Conservation (phyloP, 2,797 vertebrate species). For the Molossus molossus region DNA sequence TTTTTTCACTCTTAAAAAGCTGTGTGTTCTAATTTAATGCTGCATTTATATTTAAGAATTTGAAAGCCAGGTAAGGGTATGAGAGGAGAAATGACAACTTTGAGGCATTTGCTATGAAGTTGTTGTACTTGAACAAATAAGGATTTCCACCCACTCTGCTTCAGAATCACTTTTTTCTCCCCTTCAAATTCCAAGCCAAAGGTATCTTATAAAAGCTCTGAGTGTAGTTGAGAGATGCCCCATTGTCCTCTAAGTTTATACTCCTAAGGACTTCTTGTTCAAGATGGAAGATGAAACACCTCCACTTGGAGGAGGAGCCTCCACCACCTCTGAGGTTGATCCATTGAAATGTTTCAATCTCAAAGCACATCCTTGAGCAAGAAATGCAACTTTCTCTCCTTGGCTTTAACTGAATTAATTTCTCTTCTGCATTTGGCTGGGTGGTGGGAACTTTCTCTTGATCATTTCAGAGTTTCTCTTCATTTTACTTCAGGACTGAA, state of each 20-base stretch:
- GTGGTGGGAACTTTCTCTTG: neutral
- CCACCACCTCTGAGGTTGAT: neutral
- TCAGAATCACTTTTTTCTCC: constrained; percentile 31
- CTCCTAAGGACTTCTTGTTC: constrained; percentile 3
- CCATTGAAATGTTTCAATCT: neutral
- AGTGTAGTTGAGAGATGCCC: neutral
- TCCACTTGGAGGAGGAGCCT: neutral
- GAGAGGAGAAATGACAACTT: constrained; percentile 23
- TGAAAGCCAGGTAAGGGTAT: constrained; percentile 5
- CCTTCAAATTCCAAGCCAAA: neutral
- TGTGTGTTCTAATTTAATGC: constrained; percentile 70
- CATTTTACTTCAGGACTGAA: neutral
- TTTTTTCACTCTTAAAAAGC: constrained; percentile 31
- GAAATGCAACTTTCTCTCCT: neutral
- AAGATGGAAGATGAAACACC: neutral
- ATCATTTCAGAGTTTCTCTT: constrained; percentile 1
- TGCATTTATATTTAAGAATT: constrained; percentile 68
- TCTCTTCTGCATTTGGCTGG: neutral
- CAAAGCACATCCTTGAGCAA: neutral
- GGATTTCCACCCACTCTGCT: neutral
- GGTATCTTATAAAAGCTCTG: neutral
- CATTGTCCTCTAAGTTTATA: neutral
- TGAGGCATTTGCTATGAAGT: neutral
- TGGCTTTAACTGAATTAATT: constrained; percentile 31
- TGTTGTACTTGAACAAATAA: constrained; percentile 11